These are phyloP conservation scores for Ormia ochracea DNA, from an alignment of 2,888 invertebrate genomes.

Conservation along the genomic window DNA sequence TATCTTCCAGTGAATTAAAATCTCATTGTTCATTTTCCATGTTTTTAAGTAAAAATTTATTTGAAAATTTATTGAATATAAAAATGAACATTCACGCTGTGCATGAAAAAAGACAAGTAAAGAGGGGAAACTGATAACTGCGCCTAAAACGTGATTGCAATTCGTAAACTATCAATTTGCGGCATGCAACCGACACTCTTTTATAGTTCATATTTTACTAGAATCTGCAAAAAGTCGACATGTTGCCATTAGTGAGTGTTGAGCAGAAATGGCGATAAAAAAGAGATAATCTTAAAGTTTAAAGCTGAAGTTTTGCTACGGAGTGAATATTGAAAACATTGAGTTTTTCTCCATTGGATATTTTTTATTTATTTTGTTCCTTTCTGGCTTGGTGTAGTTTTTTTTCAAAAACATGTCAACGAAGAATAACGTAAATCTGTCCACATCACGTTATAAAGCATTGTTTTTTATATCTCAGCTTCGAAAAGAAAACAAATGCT, in stretches of 20 bases:
- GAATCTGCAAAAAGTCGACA: constrained; percentile 24
- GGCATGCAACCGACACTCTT: constrained; percentile 28
- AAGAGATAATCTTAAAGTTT: constrained; percentile 37
- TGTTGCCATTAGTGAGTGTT: constrained; percentile 32
- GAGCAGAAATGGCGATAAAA: constrained; percentile 13
- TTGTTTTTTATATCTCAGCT: constrained; percentile 42
- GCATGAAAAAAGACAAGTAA: not conserved
- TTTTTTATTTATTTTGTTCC: not conserved
- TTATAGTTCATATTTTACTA: constrained; percentile 11
- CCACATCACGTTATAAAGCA: constrained; percentile 10
- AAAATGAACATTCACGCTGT: constrained; percentile 20
- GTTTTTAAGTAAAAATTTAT: not conserved
- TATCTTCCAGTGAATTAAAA: not conserved
- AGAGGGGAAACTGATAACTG: constrained; percentile 57
- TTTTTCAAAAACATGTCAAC: not conserved
- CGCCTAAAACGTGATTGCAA: constrained; percentile 62
- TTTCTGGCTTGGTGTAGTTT: constrained; percentile 4
- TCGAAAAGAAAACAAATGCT: constrained; percentile 43
- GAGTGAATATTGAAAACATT: constrained; percentile 55
- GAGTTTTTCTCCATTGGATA: constrained; percentile 28
- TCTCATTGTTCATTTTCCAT: not conserved
- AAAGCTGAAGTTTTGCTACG: constrained; percentile 43
- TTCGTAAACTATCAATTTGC: constrained; percentile 55
- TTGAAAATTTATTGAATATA: constrained; percentile 39
- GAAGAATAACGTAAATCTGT: not conserved